Base-by-base conservation (phyloP, 2,888 invertebrate species). In the Latrodectus hesperus region DNA sequence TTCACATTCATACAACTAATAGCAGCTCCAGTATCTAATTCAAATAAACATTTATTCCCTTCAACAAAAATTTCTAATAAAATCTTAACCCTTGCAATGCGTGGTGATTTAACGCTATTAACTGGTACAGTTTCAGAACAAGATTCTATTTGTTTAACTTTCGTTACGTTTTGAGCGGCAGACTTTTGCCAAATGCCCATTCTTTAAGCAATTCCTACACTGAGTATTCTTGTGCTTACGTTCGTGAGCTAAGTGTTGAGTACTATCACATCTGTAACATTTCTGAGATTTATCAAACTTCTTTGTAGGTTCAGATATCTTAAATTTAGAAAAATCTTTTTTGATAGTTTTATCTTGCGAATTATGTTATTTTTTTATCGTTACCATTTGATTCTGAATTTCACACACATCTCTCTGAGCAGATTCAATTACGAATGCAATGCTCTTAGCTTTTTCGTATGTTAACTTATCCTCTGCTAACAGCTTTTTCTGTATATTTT, bases 391-490 rank as follows among this genome's bases (percentile, higher is more conserved):
- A n/a, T n/a, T n/a, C n/a, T n/a, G n/a, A 71, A 71, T 71, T 71
- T 71, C 71, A 71, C 51, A 52, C 71, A 71, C 71, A 71, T 71
- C 71, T 71, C 71, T 71, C 71, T 71, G 71, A 71, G 51, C 71
- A 71, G 52, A 71, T 71, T 71, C 71, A 49, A 71, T 71, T 71
- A 49, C 51, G 71, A 71, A 71, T 71, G 71, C 71, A 71, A 71
- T 71, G 71, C 51, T 71, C 71, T 79, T 79, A 79, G 79, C 79
- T 70, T 79, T 79, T 79, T 79, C 71, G 79, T 79, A 79, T 79
- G 79, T 79, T 79, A 71, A 79, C 79, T 79, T 79, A 79, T 79
- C 79, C 79, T 79, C 79, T 79, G 79, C 79, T 79, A 79, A 79
- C 79, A 79, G 79, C 79, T 79, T 79, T 79, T 79, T 79, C 79